Evolutionary conservation across 2,113 vertebrate species (phyloP), one percentile per base, ranked within the genome.

Genomic region (Crotophaga sulcirostris): DNA sequence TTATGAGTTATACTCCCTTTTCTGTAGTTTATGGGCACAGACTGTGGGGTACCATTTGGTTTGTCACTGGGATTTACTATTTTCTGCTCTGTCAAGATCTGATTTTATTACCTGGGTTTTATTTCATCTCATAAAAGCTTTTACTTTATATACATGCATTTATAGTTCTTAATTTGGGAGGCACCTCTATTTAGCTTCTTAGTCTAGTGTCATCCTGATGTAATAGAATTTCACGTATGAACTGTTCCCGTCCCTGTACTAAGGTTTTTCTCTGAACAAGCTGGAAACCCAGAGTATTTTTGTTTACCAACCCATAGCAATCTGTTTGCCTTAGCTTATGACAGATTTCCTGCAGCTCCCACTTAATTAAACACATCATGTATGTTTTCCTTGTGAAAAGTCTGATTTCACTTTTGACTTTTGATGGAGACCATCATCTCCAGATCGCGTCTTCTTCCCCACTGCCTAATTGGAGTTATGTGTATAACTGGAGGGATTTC

Each of bases 371-470:
- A 90, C 76, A 78, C 84, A 92, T 94, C 86, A 49, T 84, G 4
- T 33, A 31, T 34, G 44, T 90, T 95, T 96, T 67, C 76, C 84
- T 49, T 78, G 60, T 64, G 89, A 66, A 16, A 59, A 78, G 73
- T 25, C 94, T 78, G 94, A 64, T 96, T 94, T 95, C 52, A 42
- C 76, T 75, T 72, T 25, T 84, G 73, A 72, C 73, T 70, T 94
- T 67, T 96, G 96, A 94, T 89, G 84, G 95, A 94, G 91, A 87
- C 91, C 91, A 10, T 95, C 96, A 95, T 56, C 93, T 94, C 91
- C 4, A 4, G 47, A 87, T 91, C 89, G 83, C 16, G 2, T 74
- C 59, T 36, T 70, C 76, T 95, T 95, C 80, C 84, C 66, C 64
- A 77, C 68, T 70, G 90, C 93, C 89, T 94, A 94, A 96, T 92